Percentiles rank a stretch among this genome's conserved stretches.
These are phyloP conservation scores for Dendrophyllia cribrosa DNA, from an alignment of 64 coral and sea anemone genomes.

Conservation along the genomic window DNA sequence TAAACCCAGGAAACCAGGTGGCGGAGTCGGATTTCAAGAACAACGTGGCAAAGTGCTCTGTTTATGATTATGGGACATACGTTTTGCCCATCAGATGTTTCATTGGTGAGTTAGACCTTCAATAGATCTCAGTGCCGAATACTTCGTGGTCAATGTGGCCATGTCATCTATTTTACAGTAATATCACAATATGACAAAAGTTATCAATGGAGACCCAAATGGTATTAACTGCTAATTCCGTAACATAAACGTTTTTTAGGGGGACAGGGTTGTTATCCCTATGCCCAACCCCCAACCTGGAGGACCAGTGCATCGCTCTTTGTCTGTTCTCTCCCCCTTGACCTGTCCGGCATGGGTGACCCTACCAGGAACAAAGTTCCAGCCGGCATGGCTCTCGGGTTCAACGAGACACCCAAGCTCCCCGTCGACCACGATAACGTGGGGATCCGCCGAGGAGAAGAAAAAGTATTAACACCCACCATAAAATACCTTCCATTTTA, in stretches of 20 bases:
- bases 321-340: constrained; percentile 5
- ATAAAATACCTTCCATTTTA: no score
- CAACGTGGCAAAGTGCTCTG: constrained; percentile 76
- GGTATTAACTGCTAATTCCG: no score
- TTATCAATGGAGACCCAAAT: no score
- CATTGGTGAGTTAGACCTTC: constrained; percentile 48
- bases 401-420: constrained; percentile 8
- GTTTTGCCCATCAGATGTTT: constrained; percentile 18
- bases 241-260: no score
- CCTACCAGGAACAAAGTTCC: constrained; percentile 1
- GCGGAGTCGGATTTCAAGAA: constrained; percentile 88
- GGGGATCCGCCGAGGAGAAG: neutral
- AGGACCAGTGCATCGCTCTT: constrained; percentile 14
- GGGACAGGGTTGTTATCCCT: no score
- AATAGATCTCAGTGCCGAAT: neutral
- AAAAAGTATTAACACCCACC: no score
- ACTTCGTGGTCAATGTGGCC: no score
- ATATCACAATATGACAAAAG: no score
- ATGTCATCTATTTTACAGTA: no score
- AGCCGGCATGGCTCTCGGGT: neutral
- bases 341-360: neutral
- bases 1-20: constrained; percentile 81
- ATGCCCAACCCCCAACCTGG: constrained; percentile 5
- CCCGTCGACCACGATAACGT: neutral
- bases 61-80: constrained; percentile 53